These are phyloP conservation scores for Lepidochrysops patricia DNA, from an alignment of 2,888 invertebrate species.

Conservation along the genomic window DNA sequence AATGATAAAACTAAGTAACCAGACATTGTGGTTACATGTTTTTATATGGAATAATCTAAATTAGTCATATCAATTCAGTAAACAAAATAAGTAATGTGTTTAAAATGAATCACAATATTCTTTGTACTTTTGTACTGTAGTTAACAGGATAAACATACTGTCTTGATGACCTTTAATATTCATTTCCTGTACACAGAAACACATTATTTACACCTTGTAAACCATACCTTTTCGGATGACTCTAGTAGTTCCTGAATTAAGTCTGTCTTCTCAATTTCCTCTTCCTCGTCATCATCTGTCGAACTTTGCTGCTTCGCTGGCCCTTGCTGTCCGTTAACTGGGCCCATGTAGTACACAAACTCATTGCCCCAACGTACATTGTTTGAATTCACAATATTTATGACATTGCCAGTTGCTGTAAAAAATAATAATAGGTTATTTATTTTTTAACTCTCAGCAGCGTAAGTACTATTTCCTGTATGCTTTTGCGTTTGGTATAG, in stretches of 20 bases:
- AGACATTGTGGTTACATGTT: too few relatives aligned
- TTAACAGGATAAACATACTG: not conserved
- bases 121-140: not conserved
- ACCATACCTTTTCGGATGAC: conserved; percentile 45
- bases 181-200: not conserved
- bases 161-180: not conserved
- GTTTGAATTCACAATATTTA: conserved; percentile 62
- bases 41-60: not conserved
- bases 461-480: too few relatives aligned
- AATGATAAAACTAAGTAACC: too few relatives aligned
- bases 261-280: conserved; percentile 47
- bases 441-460: too few relatives aligned
- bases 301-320: conserved; percentile 15
- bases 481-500: too few relatives aligned
- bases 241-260: conserved; percentile 49
- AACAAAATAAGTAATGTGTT: not conserved
- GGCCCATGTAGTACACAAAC: conserved; percentile 53
- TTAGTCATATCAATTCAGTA: not conserved
- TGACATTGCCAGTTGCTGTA: conserved; percentile 63
- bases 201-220: not conserved
- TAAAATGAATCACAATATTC: not conserved
- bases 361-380: conserved; percentile 60
- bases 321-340: conserved; percentile 29
- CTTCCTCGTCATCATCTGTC: conserved; percentile 27
- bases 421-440: too few relatives aligned